Evolutionary conservation across 2,797 vertebrate species (phyloP), one percentile per base, ranked within the genome.

Genomic region (Eulemur albifrons): DNA sequence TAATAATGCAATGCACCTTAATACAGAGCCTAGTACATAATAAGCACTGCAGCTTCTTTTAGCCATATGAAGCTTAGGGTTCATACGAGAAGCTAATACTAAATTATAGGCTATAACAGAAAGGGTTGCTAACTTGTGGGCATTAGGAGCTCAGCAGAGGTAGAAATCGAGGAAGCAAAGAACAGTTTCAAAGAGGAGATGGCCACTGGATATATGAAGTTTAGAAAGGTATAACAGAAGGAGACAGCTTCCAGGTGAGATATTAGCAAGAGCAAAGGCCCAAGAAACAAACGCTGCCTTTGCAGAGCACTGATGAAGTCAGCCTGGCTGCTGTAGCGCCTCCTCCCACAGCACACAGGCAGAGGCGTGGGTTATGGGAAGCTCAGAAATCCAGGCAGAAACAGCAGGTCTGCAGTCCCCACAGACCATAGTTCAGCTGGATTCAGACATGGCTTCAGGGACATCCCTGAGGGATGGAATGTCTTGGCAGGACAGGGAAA

Each of bases 1-100:
- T 93, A 90, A 93, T 82, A 88, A 92, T 38, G 45, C 61, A 79
- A 88, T 12, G 15, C 21, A 92, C 67, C 72, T 97, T 81, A 76
- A 91, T 52, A 65, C 65, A 65, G 72, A 96, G 27, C 38, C 65
- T 82, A 18, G 80, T 52, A 81, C 70, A n/a, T 89, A 90, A 81
- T 72, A 72, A 73, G 14, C 57, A 38, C 48, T 20, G 21, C 82
- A 65, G 69, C 75, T 86, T 94, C 87, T 94, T 92, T 35, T 35
- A 90, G 65, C 65, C 82, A 32, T 59, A 89, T 93, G 86, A 72
- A 92, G 87, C 72, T 95, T 81, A 38, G 90, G 27, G 70, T 54
- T 89, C 88, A 70, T 48, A 43, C 63, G 84, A 54, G 52, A 90
- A 87, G 50, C 35, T 23, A 97, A 93, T 57, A n/a, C 67, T 90